Evolutionary conservation across 2,888 invertebrate species (phyloP).

Genomic region (Eledona agricola): DNA sequence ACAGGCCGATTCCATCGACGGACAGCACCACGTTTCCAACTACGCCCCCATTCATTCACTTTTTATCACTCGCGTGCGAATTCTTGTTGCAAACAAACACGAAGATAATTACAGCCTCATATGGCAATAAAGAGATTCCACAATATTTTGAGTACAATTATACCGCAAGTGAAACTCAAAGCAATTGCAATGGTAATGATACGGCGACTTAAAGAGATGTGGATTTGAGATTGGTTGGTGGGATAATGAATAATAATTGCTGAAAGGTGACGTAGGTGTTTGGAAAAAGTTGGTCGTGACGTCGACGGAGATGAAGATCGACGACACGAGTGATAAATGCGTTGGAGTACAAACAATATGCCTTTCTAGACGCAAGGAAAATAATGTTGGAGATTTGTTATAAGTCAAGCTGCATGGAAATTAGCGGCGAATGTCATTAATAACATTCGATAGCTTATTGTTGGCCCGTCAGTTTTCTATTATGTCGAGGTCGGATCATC

Average conservation of each 20-base stretch:
- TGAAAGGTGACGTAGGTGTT: constrained; percentile 35
- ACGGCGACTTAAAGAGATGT: no score
- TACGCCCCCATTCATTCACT: no score
- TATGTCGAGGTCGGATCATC: constrained; percentile 59
- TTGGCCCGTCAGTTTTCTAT: constrained; percentile 62
- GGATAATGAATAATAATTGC: constrained; percentile 28
- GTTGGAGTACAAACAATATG: constrained; percentile 43
- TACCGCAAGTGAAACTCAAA: background rate
- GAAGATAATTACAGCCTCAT: no score
- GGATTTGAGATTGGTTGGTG: constrained; percentile 2
- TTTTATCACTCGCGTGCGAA: no score
- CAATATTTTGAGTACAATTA: background rate
- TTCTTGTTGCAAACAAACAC: no score
- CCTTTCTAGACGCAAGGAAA: constrained; percentile 53
- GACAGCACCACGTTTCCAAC: no score
- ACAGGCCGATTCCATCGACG: no score
- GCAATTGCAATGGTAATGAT: no score
- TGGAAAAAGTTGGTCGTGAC: constrained; percentile 29
- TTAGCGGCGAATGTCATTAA: constrained; percentile 60
- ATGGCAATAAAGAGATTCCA: background rate
- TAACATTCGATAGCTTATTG: constrained; percentile 62
- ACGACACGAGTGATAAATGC: constrained; percentile 41
- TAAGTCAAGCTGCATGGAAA: constrained; percentile 57
- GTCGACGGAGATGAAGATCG: constrained; percentile 30
- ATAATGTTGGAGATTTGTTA: constrained; percentile 57